These are phyloP conservation scores for Chloroceryle inda DNA, from an alignment of 2,797 vertebrate species.

Conservation along the genomic window DNA sequence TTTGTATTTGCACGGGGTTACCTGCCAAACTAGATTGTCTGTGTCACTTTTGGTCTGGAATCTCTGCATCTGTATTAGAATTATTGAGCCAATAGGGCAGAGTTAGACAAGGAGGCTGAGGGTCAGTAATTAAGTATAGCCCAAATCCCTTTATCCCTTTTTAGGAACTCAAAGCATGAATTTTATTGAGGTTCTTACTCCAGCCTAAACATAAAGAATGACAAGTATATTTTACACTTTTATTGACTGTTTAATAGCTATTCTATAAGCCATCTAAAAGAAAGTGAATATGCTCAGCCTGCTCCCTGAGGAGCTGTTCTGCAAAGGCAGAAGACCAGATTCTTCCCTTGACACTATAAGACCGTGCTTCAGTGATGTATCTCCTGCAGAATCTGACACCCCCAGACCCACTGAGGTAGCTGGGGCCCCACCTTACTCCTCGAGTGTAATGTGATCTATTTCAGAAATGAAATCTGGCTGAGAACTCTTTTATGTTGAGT, in stretches of 20 bases:
- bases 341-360: background rate
- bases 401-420: background rate
- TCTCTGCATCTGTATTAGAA: background rate
- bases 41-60: background rate
- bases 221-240: background rate
- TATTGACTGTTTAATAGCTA: conserved; percentile 11
- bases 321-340: background rate
- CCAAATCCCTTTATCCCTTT: background rate
- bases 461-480: background rate
- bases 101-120: background rate
- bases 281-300: background rate
- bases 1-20: background rate
- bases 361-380: background rate
- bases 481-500: background rate
- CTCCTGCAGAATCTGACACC: rapidly evolving
- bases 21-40: background rate
- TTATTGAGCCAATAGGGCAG: background rate
- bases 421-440: background rate
- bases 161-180: background rate
- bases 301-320: background rate
- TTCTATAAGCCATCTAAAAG: background rate
- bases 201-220: background rate
- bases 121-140: background rate
- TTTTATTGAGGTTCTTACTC: background rate
- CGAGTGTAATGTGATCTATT: background rate